phyloP scores from a whole-genome alignment of 2,797 vertebrate species.

The Xiphorhynchus erythropygius region DNA sequence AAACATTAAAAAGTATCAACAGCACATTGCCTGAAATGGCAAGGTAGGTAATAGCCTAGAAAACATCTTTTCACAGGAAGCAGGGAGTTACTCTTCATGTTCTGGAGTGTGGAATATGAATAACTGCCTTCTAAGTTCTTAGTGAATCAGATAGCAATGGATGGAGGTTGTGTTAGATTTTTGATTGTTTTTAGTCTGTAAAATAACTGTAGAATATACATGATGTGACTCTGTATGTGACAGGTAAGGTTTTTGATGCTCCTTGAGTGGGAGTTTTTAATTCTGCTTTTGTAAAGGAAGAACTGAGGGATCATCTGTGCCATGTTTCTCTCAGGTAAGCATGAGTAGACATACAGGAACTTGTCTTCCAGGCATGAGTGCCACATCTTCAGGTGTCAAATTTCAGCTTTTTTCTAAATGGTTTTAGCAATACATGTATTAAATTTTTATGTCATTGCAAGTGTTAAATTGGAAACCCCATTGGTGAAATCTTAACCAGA shows the following conservation, averaged over 20 bases:
- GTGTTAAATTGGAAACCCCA: background rate
- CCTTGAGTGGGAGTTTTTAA: rapidly evolving
- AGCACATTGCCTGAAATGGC: slow-evolving; percentile 92
- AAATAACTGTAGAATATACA: background rate
- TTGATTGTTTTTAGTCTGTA: background rate
- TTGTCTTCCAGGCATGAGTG: background rate
- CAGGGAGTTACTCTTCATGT: background rate
- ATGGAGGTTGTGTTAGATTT: background rate
- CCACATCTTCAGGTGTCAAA: background rate
- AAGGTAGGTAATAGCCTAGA: slow-evolving; percentile 76
- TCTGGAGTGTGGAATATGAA: background rate
- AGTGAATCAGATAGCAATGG: background rate
- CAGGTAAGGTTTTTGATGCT: background rate
- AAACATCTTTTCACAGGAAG: background rate
- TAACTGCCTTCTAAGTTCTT: background rate
- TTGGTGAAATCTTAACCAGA: background rate
- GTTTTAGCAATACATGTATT: background rate
- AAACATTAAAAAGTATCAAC: slow-evolving; percentile 93
- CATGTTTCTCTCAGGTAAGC: background rate
- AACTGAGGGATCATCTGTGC: background rate
- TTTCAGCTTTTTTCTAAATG: background rate
- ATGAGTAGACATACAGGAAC: no score
- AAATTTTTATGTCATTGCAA: background rate
- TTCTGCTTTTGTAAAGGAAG: background rate
- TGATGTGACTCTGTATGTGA: background rate